Evolutionary conservation across 2,113 vertebrate genomes (phyloP), one percentile per base, ranked within the genome.

Genomic region (Ophthalmolycus amberensis): DNA sequence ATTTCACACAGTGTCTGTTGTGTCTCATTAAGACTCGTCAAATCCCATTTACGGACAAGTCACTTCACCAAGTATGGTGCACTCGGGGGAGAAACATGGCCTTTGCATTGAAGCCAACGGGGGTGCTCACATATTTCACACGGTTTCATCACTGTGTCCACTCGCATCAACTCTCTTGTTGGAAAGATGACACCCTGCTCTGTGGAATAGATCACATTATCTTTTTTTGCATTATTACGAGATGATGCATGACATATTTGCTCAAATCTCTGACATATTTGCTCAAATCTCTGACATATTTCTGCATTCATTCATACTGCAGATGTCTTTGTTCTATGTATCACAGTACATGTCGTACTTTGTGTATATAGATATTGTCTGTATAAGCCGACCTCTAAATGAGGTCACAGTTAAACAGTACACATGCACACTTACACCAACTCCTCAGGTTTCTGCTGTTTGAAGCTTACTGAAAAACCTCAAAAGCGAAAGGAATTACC

Each of bases 61-160:
- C 80, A 80, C 52, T 69, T 79, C 68, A 15, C 22, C 34, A 15
- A 25, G 42, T 75, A 8, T 70, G 71, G 82, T 81, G 25, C 80
- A 84, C 69, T 27, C 71, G 10, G 20, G 54, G 72, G 69, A 34
- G 75, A 50, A 84, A 85, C 46, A 44, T 66, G 77, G 74, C 52
- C 64, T 80, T 79, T 72, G 69, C 70, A 83, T 3, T 0, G 14
- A 72, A 72, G 54, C n/a, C 84, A 75, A 67, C 15, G n/a, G 74
- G 82, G 82, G 48, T 50, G 52, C 62, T 52, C 25, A 2, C 79
- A 76, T 64, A 70, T 93, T 93, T 91, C 90, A 83, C 67, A 50
- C 46, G 1, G 29, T 93, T 89, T 89, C 91, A 92, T 92, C 90
- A 92, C 75, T 10, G n/a, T 81, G 87, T 85, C 89, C 71, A 67